Evolutionary conservation across 1,140 invertebrate species (phyloP).

Genomic region (Thrips palmi): DNA sequence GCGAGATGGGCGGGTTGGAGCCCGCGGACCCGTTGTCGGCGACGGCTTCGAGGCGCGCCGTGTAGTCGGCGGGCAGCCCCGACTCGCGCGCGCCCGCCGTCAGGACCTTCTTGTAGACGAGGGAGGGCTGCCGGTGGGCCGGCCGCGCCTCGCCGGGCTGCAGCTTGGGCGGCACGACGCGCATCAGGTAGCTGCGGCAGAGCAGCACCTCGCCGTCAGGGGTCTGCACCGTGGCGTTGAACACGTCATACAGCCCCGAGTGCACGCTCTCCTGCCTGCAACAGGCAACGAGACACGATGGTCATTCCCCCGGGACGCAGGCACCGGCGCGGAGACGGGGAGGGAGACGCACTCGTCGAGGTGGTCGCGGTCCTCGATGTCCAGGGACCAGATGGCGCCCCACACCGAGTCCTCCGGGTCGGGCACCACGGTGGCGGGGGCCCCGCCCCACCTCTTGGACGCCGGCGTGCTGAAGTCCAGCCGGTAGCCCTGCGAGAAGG

Average conservation of each 20-base stretch:
- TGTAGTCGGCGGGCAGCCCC: too few relatives aligned
- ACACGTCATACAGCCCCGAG: conserved; percentile 41
- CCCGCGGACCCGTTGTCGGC: too few relatives aligned
- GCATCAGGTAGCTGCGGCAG: conserved; percentile 49
- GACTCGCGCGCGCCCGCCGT: too few relatives aligned
- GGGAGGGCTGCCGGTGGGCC: conserved; percentile 41
- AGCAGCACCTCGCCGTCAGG: conserved; percentile 26
- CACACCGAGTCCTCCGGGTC: conserved; percentile 36
- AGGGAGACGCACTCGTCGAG: conserved; percentile 36
- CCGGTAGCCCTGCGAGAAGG: conserved; percentile 36
- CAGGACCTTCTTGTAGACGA: too few relatives aligned
- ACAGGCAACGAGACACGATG: conserved; percentile 12
- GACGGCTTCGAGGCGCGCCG: too few relatives aligned
- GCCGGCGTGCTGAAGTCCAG: conserved; percentile 50
- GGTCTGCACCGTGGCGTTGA: conserved; percentile 36
- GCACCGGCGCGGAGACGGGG: not conserved
- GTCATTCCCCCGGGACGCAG: not conserved
- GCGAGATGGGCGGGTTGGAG: too few relatives aligned
- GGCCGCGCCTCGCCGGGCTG: conserved; percentile 23
- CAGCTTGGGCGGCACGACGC: conserved; percentile 24
- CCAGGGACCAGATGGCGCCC: conserved; percentile 63
- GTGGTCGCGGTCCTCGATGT: conserved; percentile 34
- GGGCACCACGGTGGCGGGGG: conserved; percentile 53
- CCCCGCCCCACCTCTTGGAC: conserved; percentile 51
- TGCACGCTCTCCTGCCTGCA: conserved; percentile 56